Conservation (phyloP, 2,888 invertebrate species). For the Epirrhoe tristata region DNA sequence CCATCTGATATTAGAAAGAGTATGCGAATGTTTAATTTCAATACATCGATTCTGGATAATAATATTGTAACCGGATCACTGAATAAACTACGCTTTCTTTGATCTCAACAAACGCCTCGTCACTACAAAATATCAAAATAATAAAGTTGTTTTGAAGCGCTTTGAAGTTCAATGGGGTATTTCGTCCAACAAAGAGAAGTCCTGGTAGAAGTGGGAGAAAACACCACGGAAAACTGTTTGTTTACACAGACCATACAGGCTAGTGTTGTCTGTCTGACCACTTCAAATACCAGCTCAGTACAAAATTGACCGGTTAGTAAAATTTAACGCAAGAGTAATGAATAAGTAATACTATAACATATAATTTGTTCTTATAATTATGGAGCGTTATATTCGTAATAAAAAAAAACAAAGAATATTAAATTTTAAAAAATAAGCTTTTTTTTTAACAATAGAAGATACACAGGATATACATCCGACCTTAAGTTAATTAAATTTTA, state of each 20-base stretch:
- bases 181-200: slow-evolving; percentile 52
- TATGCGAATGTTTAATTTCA: neutral
- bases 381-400: no score
- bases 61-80: slow-evolving; percentile 4
- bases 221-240: slow-evolving; percentile 51
- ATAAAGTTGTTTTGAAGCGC: slow-evolving; percentile 33
- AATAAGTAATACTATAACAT: neutral
- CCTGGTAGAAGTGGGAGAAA: slow-evolving; percentile 47
- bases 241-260: slow-evolving; percentile 57
- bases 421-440: no score
- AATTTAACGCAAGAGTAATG: neutral
- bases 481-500: no score
- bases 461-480: no score
- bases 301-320: neutral
- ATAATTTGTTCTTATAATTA: no score
- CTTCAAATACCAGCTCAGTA: slow-evolving; percentile 10
- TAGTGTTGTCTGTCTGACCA: slow-evolving; percentile 16
- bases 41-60: neutral
- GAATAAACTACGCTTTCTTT: slow-evolving; percentile 22
- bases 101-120: slow-evolving; percentile 25
- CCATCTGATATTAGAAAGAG: no score
- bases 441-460: no score
- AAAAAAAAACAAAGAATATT: no score
- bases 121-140: slow-evolving; percentile 32
- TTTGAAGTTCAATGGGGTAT: slow-evolving; percentile 52